phyloP scores from a whole-genome alignment of 2,113 vertebrate genomes.

The Columbina picui region DNA sequence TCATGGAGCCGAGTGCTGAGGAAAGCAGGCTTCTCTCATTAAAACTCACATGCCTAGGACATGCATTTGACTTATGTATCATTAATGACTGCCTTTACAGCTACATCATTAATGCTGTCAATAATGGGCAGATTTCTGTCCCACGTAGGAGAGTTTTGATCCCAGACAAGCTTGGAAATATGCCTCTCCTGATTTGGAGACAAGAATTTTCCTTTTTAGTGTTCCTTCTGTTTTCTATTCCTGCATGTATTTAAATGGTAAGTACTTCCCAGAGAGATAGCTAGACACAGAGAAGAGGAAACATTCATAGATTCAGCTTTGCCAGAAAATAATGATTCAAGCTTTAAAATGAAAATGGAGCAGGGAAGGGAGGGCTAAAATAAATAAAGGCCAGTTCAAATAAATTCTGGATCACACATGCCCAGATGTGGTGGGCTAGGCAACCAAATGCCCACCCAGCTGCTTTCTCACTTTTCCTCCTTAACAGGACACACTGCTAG shows the following conservation, averaged over 20 bases:
- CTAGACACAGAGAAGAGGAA: not conserved
- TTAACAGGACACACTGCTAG: not conserved
- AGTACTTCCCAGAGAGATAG: not conserved
- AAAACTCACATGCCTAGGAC: not conserved
- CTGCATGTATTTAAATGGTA: not conserved
- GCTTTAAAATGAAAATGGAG: not conserved
- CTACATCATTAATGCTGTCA: not conserved
- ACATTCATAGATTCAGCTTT: not conserved
- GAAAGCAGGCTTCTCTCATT: not conserved
- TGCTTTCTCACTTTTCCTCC: rapidly evolving
- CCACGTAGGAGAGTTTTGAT: not conserved
- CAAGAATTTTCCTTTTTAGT: not conserved
- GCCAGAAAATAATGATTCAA: not conserved
- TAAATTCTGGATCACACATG: not conserved
- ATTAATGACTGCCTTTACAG: not conserved
- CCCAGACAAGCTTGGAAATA: not conserved
- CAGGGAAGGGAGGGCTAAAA: not conserved
- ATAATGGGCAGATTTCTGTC: not conserved
- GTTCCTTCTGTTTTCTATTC: not conserved
- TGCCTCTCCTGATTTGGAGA: not conserved
- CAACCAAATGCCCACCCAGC: not conserved
- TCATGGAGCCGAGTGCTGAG: rapidly evolving
- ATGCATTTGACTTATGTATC: not conserved
- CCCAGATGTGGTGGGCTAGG: not conserved
- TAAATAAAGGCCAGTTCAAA: not conserved